phyloP scores from a whole-genome alignment of 2,888 invertebrate genomes.

The Adelphocoris suturalis region DNA sequence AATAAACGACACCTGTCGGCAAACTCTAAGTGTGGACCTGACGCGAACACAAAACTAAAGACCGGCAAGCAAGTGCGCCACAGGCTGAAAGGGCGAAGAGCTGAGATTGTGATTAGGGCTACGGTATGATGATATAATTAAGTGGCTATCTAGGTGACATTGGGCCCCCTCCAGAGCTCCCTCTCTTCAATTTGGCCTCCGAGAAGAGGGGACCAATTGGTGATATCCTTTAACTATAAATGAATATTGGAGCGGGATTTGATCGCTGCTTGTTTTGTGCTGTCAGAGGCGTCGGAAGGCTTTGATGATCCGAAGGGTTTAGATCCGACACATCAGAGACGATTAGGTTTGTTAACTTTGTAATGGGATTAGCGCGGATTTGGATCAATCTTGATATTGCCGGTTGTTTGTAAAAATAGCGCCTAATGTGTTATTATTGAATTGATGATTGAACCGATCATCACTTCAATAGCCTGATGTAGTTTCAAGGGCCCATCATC shows the following conservation, averaged over 20 bases:
- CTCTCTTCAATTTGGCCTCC: conserved; percentile 48
- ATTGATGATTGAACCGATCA: too few species aligned
- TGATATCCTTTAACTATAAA: conserved; percentile 64
- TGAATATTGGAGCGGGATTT: conserved; percentile 65
- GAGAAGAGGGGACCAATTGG: conserved; percentile 62
- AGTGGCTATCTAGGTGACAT: conserved; percentile 73
- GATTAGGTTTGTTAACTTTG: not conserved
- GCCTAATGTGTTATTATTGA: too few species aligned
- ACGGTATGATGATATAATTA: conserved; percentile 73
- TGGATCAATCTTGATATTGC: not conserved
- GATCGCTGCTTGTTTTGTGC: conserved; percentile 39
- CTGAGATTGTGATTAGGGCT: conserved; percentile 51
- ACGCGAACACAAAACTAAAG: conserved; percentile 5
- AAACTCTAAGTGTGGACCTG: not conserved
- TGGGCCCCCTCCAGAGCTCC: conserved; percentile 60
- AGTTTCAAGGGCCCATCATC: too few species aligned
- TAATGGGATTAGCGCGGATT: not conserved
- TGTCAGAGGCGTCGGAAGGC: conserved; percentile 1
- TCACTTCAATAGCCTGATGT: too few species aligned
- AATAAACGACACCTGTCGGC: conserved; percentile 32
- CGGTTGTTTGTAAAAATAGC: not conserved
- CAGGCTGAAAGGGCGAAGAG: conserved; percentile 52
- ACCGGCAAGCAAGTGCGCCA: conserved; percentile 27
- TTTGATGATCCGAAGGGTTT: not conserved
- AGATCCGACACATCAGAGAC: not conserved